These are phyloP conservation scores for Calliphora vomitoria DNA, from an alignment of 2,888 invertebrate genomes.

Conservation along the genomic window DNA sequence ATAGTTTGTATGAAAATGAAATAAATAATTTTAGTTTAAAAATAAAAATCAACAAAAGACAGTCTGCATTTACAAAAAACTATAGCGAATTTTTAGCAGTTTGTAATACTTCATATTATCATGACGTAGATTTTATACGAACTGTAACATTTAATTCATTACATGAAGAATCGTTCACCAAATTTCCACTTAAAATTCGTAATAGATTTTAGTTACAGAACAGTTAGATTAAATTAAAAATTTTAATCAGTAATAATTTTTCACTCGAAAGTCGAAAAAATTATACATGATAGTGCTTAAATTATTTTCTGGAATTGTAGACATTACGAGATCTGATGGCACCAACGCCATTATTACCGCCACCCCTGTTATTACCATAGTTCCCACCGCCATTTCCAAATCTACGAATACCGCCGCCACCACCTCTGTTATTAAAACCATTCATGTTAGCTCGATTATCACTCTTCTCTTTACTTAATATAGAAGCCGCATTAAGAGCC, in stretches of 20 bases:
- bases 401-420: slow-evolving; percentile 73
- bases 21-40: slow-evolving; percentile 2
- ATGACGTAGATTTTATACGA: too few relatives aligned
- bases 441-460: slow-evolving; percentile 85
- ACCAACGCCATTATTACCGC: slow-evolving; percentile 63
- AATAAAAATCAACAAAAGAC: background rate
- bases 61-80: too few relatives aligned
- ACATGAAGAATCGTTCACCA: too few relatives aligned
- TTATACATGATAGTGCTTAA: background rate
- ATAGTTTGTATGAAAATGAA: background rate
- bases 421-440: slow-evolving; percentile 80
- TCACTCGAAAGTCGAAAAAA: background rate
- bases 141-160: too few relatives aligned
- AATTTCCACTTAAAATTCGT: too few relatives aligned
- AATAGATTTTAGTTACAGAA: too few relatives aligned
- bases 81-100: too few relatives aligned
- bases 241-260: slow-evolving; percentile 5
- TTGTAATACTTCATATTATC: too few relatives aligned
- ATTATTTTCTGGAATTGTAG: slow-evolving; percentile 72
- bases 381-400: slow-evolving; percentile 71
- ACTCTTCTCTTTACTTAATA: slow-evolving; percentile 71
- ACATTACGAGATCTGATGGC: slow-evolving; percentile 76
- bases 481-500: slow-evolving; percentile 86
- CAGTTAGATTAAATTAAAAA: background rate
- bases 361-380: slow-evolving; percentile 70